Evolutionary conservation across 2,888 invertebrate species (phyloP), one percentile per base, ranked within the genome.

Genomic region (Dryobota labecula): DNA sequence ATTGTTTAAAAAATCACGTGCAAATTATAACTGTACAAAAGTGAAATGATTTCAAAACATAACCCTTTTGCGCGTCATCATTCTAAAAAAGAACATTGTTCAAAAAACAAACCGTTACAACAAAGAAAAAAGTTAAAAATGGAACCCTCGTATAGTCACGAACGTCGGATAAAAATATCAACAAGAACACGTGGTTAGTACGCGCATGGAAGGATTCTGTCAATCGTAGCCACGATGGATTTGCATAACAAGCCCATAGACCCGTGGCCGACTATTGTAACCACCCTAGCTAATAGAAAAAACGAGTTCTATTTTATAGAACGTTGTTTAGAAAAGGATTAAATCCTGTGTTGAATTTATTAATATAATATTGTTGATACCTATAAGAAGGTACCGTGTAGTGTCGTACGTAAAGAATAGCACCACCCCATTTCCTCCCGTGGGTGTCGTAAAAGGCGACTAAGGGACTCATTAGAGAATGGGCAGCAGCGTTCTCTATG

Each of bases 131-230:
- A 43, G 24, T 53, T 43, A 49, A 60, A 70, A 77, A 69, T 63
- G 24, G 38, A 73, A 80, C 73, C 49, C 69, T 73, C 64, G 20
- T 60, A 67, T 65, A 20, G 72, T 70, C 73, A 82, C 76, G 76
- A 63, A 70, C 60, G 27, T 30, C 24, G 79, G 76, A 82, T 80
- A 69, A 77, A 82, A 80, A 77, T 71, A 75, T 63, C 65, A 68
- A 62, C 58, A 70, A 45, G 71, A 62, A 58, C 77, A 73, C 82
- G 81, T 82, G 79, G 60, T 45, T 49, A 11, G 57, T 69, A 53
- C 57, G 62, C 62, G 64, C 67, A 41, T 65, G 64, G 43, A 73
- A 66, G 70, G 74, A 80, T 80, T 81, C 54, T 53, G 49, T 78
- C 70, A 61, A 73, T 67, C 43, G 68, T 38, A 41, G 51, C 8